Base-by-base conservation (phyloP, 2,113 vertebrate genomes). In the Trichechus manatus region DNA sequence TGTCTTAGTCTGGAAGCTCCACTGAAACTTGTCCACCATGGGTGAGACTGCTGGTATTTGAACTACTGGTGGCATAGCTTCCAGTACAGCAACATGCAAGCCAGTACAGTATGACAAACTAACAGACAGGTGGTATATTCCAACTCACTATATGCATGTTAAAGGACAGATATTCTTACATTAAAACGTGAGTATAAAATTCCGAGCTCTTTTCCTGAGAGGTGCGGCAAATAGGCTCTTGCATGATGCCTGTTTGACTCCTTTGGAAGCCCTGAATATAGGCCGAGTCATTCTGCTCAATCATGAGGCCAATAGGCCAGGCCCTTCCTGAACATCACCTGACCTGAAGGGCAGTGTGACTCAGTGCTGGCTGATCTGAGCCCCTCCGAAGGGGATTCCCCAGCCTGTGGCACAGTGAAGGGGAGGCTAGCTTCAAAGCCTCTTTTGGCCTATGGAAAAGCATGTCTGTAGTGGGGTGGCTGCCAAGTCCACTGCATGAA, bases 401-500 rank as follows among this genome's bases (percentile, higher is more conserved):
- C 91, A 70, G 87, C 0, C 2, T 78, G 78, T 82, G 74, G 77
- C 20, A 19, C 5, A 61, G 56, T 0, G 0, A 44, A 3, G 2
- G 14, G 75, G 86, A 95, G 79, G 81, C 66, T 14, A 0, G 27
- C 72, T 96, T 94, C 93, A 89, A 92, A 95, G 94, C 4, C 79
- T 23, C n/a, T 84, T 72, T 88, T 15, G 25, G 91, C 25, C 61
- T 92, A 44, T 36, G 66, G n/a, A 68, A 64, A 64, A 91, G 53
- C 70, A 44, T 79, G 87, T 87, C 89, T 96, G 93, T 29, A 91
- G 42, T 33, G 44, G 88, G 89, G 42, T 0, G 3, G 81, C 85
- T 92, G 97, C 97, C 97, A 93, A 93, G 5, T 9, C 17, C 6
- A 20, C 89, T 72, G 11, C 74, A 75, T 75, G 42, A 87, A n/a